These are phyloP conservation scores for Drosophila parvula DNA, from an alignment of 1,140 invertebrate species.

Conservation along the genomic window DNA sequence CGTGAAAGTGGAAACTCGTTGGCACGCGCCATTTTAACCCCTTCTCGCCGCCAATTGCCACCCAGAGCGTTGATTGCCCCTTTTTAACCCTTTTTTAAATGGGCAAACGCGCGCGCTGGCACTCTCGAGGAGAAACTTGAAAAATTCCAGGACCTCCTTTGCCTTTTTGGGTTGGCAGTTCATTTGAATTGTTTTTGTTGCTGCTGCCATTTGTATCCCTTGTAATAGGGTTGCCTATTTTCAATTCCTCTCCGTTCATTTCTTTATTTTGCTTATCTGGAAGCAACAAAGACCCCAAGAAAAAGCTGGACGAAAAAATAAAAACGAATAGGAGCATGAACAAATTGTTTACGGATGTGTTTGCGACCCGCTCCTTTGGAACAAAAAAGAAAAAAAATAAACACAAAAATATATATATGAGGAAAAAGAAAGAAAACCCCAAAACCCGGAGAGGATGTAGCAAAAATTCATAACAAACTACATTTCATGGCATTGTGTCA, in stretches of 20 bases:
- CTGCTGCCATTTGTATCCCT: conserved; percentile 22
- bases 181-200: conserved; percentile 51
- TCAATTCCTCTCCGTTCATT: conserved; percentile 67
- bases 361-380: conserved; percentile 67
- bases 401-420: conserved; percentile 7
- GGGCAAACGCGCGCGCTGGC: conserved; percentile 2
- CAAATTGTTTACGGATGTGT: conserved; percentile 82
- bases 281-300: conserved; percentile 7
- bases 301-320: conserved; percentile 37
- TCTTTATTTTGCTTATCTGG: conserved; percentile 79
- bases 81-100: conserved; percentile 53
- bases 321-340: conserved; percentile 72
- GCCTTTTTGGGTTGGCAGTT: conserved; percentile 42
- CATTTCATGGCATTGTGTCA: conserved; percentile 66
- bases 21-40: conserved; percentile 7
- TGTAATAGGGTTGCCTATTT: conserved; percentile 54
- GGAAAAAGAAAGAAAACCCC: conserved; percentile 23
- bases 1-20: conserved; percentile 20
- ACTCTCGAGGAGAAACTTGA: conserved; percentile 23
- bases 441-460: conserved; percentile 70
- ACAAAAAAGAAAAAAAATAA: conserved; percentile 27
- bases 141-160: conserved; percentile 37
- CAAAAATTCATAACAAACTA: conserved; percentile 80
- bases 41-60: conserved; percentile 33
- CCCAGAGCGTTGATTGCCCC: conserved; percentile 46